phyloP scores from a whole-genome alignment of 1,140 invertebrate genomes.

The Metaphire vulgaris region DNA sequence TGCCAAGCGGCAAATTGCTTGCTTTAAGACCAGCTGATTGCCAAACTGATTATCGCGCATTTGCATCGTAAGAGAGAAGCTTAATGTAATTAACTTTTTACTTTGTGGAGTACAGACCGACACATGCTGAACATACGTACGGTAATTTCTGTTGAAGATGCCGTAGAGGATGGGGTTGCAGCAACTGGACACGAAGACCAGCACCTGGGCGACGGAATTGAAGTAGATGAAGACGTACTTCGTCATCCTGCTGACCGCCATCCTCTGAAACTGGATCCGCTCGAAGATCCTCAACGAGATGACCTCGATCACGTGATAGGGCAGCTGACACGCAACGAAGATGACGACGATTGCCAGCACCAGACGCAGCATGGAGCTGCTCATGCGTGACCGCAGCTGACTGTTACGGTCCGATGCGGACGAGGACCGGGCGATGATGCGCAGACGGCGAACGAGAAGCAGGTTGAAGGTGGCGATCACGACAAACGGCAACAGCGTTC shows the following conservation, averaged over 20 bases:
- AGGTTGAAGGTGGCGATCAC: not conserved
- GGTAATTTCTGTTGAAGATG: conserved; percentile 8
- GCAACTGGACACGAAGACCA: conserved; percentile 8
- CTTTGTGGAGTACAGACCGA: too few relatives aligned
- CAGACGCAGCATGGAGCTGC: not conserved
- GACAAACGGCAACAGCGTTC: not conserved
- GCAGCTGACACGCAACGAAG: conserved; percentile 5
- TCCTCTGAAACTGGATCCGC: not conserved
- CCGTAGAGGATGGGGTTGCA: conserved; percentile 14
- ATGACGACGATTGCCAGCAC: conserved; percentile 10
- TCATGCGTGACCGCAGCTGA: not conserved
- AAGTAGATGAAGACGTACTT: not conserved
- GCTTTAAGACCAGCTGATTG: too few relatives aligned
- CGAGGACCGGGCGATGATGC: not conserved
- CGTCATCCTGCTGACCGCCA: not conserved
- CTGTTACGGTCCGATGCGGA: not conserved
- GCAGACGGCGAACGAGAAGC: not conserved
- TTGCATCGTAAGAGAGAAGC: too few relatives aligned
- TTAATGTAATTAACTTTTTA: too few relatives aligned
- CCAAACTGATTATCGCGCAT: too few relatives aligned
- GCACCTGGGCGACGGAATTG: not conserved
- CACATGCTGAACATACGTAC: not conserved
- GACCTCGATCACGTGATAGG: not conserved
- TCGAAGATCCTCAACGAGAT: not conserved
- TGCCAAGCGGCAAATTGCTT: too few relatives aligned